Conservation (phyloP, 1,140 invertebrate species). For the Amphibalanus amphitrite region DNA sequence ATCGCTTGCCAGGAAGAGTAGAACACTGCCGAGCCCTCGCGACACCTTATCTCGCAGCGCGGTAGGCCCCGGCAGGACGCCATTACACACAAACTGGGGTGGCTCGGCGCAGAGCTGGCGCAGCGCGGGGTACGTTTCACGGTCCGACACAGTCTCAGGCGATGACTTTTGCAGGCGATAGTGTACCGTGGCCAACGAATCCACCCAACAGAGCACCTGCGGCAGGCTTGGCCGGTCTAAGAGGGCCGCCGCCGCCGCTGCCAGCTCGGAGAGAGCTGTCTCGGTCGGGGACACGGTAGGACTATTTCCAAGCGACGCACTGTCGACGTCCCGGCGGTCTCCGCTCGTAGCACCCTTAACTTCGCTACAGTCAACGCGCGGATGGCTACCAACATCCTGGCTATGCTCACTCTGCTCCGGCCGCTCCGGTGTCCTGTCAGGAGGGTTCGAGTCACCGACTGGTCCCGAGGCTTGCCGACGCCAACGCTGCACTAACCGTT, state of each 20-base stretch:
- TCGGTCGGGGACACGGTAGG: neutral
- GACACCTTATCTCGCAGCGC: neutral
- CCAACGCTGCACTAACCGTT: neutral
- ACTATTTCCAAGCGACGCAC: too few relatives aligned
- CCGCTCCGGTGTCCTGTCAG: too few relatives aligned
- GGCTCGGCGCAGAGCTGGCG: neutral
- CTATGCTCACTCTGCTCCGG: too few relatives aligned
- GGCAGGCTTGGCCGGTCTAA: neutral
- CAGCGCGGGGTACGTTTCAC: neutral
- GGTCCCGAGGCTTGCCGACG: too few relatives aligned
- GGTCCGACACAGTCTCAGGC: too few relatives aligned
- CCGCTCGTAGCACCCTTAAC: too few relatives aligned
- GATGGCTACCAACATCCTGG: too few relatives aligned
- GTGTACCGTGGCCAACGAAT: neutral
- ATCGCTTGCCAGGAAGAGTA: neutral
- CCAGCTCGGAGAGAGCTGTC: neutral
- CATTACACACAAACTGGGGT: neutral
- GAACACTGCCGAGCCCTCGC: neutral
- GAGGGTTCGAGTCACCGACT: too few relatives aligned
- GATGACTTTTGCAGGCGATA: neutral
- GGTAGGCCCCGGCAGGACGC: neutral
- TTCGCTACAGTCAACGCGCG: too few relatives aligned
- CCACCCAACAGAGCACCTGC: neutral
- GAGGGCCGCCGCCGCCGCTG: too few relatives aligned
- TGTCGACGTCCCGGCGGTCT: neutral